phyloP scores from a whole-genome alignment of 1,140 invertebrate genomes.

The Sminthurides bifidus region DNA sequence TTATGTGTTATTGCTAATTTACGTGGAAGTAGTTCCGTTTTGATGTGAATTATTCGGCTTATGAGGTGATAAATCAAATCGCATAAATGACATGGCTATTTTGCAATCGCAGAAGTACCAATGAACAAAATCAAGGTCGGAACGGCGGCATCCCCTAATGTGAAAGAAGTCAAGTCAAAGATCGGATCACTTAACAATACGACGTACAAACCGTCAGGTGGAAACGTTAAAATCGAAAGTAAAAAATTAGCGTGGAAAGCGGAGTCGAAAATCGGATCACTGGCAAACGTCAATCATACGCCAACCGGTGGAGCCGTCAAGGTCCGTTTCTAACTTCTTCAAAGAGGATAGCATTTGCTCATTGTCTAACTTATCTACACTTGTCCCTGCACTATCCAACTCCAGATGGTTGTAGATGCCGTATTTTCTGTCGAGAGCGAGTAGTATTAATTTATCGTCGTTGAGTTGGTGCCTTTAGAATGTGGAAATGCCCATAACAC shows the following conservation, averaged over 20 bases:
- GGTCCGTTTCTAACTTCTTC: too few relatives aligned
- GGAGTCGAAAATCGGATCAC: slow-evolving; percentile 80
- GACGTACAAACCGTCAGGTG: slow-evolving; percentile 73
- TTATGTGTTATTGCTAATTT: not conserved
- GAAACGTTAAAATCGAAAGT: slow-evolving; percentile 78
- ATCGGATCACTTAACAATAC: slow-evolving; percentile 82
- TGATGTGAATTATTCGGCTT: not conserved
- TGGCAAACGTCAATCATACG: slow-evolving; percentile 85
- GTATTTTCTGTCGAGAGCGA: not conserved
- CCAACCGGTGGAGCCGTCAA: slow-evolving; percentile 84
- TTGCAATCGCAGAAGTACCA: slow-evolving; percentile 51
- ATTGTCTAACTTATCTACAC: slow-evolving; percentile 2
- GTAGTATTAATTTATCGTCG: not conserved
- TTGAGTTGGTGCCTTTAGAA: not conserved
- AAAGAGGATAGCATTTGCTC: not conserved
- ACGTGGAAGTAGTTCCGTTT: not conserved
- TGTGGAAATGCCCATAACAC: too few relatives aligned
- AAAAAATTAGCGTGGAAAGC: slow-evolving; percentile 85
- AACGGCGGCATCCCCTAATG: slow-evolving; percentile 73
- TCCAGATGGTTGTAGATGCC: not conserved
- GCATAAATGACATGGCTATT: not conserved
- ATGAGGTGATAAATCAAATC: not conserved
- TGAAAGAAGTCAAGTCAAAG: slow-evolving; percentile 82
- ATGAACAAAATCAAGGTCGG: slow-evolving; percentile 91
- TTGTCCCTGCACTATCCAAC: not conserved